These are phyloP conservation scores for Melikaiella ostensackeni DNA, from an alignment of 2,888 invertebrate genomes.

Conservation along the genomic window DNA sequence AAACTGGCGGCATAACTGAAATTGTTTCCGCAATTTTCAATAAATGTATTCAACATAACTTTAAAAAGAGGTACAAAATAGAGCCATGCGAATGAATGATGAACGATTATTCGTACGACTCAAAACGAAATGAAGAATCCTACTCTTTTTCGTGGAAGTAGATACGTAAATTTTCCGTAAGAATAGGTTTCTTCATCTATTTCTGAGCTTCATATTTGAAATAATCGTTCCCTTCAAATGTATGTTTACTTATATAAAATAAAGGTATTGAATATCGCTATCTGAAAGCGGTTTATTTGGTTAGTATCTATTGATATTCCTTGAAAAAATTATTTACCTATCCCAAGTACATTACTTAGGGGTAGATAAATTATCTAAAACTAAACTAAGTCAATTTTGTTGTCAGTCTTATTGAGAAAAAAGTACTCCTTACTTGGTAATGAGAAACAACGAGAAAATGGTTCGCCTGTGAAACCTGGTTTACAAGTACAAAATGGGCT, in stretches of 20 bases:
- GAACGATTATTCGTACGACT: neutral
- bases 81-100: too few species aligned
- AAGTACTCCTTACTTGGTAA: conserved; percentile 67
- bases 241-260: neutral
- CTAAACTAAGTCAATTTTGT: neutral
- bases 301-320: neutral
- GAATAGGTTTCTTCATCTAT: neutral
- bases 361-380: neutral
- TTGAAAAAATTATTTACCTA: neutral
- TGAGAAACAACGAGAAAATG: conserved; percentile 84
- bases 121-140: neutral
- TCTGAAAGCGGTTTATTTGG: neutral
- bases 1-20: conserved; percentile 31
- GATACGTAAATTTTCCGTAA: neutral
- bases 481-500: conserved; percentile 80
- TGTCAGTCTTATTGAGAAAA: conserved; percentile 29
- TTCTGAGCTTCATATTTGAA: neutral
- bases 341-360: neutral
- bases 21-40: neutral
- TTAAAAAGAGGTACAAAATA: neutral
- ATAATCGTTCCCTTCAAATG: neutral
- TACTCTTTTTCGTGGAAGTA: neutral
- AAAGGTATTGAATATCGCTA: too few species aligned
- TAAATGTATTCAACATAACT: neutral
- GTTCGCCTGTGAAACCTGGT: conserved; percentile 84